phyloP scores from a whole-genome alignment of 2,113 vertebrate species.

The Peromyscus polionotus region DNA sequence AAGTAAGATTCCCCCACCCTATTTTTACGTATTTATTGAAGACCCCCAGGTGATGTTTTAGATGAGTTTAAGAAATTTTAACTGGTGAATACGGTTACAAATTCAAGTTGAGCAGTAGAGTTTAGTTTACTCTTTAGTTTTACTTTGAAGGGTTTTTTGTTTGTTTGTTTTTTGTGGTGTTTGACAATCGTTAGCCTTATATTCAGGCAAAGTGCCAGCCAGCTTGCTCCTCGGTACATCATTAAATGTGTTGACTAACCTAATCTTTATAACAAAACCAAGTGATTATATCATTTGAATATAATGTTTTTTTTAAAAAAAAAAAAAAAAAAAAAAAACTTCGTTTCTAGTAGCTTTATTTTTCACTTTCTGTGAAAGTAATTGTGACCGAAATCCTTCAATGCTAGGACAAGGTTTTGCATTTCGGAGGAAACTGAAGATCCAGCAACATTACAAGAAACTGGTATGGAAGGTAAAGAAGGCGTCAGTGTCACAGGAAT shows the following conservation, averaged over 20 bases:
- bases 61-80: background rate
- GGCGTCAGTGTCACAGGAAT: constrained; percentile 50
- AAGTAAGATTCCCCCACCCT: background rate
- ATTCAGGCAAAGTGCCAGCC: background rate
- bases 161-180: too few relatives aligned
- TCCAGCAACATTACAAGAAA: constrained; percentile 93
- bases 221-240: background rate
- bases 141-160: background rate
- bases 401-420: constrained; percentile 95
- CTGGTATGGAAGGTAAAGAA: constrained; percentile 89
- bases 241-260: constrained; percentile 19
- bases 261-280: constrained; percentile 7
- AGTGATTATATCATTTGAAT: background rate
- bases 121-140: background rate
- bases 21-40: background rate
- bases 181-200: background rate
- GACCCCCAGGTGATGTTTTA: background rate
- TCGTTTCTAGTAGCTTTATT: background rate
- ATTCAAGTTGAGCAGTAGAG: background rate
- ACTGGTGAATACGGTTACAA: background rate
- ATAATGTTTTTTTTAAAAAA: background rate
- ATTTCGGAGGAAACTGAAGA: constrained; percentile 92
- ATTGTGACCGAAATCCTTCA: background rate
- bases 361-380: constrained; percentile 18
- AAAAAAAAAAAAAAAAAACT: background rate